Evolutionary conservation across 2,113 vertebrate species (phyloP), one percentile per base, ranked within the genome.

Genomic region (Pseudopodoces humilis): DNA sequence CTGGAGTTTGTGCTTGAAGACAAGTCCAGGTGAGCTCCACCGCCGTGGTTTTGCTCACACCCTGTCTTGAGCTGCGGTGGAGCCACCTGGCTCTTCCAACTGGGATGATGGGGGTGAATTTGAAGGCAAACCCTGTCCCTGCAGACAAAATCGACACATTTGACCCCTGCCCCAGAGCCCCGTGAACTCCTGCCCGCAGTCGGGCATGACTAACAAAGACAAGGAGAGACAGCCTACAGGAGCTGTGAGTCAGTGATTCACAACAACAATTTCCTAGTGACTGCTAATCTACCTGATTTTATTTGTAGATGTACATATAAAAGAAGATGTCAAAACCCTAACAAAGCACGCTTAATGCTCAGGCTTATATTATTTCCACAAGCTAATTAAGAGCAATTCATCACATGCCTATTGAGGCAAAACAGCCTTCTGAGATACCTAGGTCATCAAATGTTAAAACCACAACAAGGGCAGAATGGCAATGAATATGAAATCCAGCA

Each of bases 211-310:
- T 96, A 93, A 94, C 63, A 0, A 27, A 43, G 82, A 8, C 13
- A 7, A 63, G 75, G 64, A 65, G 53, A 58, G 44, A 37, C 94
- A 92, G 91, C 94, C 83, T 50, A 21, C 60, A 1, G 83, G 5
- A 41, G 63, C 50, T 91, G 49, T 20, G 95, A 95, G 90, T 47
- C 89, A 63, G 28, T 85, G 95, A 94, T 84, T 96, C 92, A 95
- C 79, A 83, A 90, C 95, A 95, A 96, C 92, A 90, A 85, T 91
- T 92, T 95, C 81, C 92, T 15, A 71, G 71, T 80, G 93, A 94
- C 93, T 95, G 96, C 82, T 92, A 82, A 95, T 94, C 96, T 94
- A 97, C 96, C 94, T 96, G 96, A 94, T 92, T 94, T 94, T 93
- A 94, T 96, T 92, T 97, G 96, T 94, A 94, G 93, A 91, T 67